Base-by-base conservation (phyloP, 2,888 invertebrate genomes). In the Ochropleura plecta region DNA sequence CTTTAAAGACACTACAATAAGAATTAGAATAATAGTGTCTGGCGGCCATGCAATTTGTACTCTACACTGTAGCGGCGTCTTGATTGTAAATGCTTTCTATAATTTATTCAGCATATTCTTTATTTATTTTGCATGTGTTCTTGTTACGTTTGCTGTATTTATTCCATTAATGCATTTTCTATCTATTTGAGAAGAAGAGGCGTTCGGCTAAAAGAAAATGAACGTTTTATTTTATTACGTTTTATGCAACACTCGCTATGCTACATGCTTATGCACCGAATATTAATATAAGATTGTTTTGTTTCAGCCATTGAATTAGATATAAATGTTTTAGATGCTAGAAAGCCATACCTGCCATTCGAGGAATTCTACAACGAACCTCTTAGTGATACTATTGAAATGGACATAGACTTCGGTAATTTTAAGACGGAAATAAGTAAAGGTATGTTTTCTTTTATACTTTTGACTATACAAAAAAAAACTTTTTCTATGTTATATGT, bases 361-460 rank as follows among this genome's bases (percentile, higher is more conserved):
- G 98, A 98, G 82, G 99, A 99, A 90, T 99, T 99, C 96, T 99
- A 99, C 94, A 99, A 99, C 93, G 99, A 99, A 93, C 98, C 98
- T 0, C 97, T 99, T 67, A 99, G 99, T 95, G 99, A 99, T 93
- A 97, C 98, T 74, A 98, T 99, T 81, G 99, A 99, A 96, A 99
- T 99, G 98, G 99, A 99, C 93, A 97, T 98, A 91, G 99, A 99
- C 95, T 99, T 99, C 95, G 98, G 98, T 67, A 98, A 98, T 93
- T 99, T 98, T 94, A 98, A 98, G 94, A 98, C 98, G 88, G 97
- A 98, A 87, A 91, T 94, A 84, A 93, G 91, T 90, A 94, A 91
- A 92, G 94, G 96, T 96, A 79, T 93, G 95, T 89, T 59, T 42
- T 48, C n/a, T 3, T 55, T 49, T n/a, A 8, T 12, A 46, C 1